Evolutionary conservation across 2,797 vertebrate species (phyloP).

Genomic region (Apogon hyalosoma): DNA sequence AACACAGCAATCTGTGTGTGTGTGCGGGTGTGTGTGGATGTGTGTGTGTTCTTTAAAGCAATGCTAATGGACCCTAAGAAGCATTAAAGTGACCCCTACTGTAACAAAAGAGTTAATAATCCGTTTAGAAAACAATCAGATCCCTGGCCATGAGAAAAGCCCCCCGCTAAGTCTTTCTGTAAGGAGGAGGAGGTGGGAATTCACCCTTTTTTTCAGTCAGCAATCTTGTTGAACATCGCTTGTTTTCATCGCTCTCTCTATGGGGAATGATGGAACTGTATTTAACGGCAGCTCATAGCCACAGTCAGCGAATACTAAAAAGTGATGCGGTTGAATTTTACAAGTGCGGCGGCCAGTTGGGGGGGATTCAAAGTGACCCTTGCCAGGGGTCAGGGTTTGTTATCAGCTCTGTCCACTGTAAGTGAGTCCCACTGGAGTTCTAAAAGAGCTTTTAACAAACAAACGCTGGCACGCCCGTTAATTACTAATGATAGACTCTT

Average conservation of each 20-base stretch:
- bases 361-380: constrained; percentile 56
- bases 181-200: constrained; percentile 82
- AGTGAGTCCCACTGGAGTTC: constrained; percentile 80
- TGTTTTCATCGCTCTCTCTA: constrained; percentile 76
- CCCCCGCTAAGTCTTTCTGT: constrained; percentile 84
- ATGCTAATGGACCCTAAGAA: constrained; percentile 87
- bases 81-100: constrained; percentile 88
- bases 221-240: constrained; percentile 85
- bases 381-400: constrained; percentile 65
- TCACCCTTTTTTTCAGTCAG: constrained; percentile 79
- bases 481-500: constrained; percentile 82
- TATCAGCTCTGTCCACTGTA: constrained; percentile 75
- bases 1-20: constrained; percentile 75
- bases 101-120: constrained; percentile 91
- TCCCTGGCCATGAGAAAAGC: constrained; percentile 81
- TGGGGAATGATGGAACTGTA: constrained; percentile 80
- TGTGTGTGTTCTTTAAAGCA: constrained; percentile 81
- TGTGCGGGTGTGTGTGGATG: constrained; percentile 47
- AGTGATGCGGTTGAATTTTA: constrained; percentile 26
- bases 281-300: constrained; percentile 68
- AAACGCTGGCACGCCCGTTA: constrained; percentile 82
- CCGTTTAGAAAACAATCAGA: constrained; percentile 88
- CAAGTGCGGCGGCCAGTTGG: constrained; percentile 37
- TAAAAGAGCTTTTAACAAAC: constrained; percentile 83
- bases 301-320: constrained; percentile 40